Conservation (phyloP, 2,888 invertebrate species). For the Nysson spinosus region DNA sequence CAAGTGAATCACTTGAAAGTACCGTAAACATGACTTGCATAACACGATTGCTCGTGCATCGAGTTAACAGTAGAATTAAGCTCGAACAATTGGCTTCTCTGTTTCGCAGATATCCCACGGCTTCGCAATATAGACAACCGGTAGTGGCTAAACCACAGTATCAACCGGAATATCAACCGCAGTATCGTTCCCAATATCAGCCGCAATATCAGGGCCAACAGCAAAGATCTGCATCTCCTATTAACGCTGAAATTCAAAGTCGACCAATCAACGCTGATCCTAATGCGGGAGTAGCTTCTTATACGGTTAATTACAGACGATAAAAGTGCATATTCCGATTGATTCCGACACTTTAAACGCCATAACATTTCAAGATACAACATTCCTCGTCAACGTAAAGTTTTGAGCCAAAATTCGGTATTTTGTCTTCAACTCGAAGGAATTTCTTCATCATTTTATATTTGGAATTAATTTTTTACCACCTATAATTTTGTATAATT, state of each 20-base stretch:
- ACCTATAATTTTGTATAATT: no score
- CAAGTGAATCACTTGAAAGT: slow-evolving; percentile 68
- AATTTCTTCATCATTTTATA: no score
- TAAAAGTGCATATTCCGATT: slow-evolving; percentile 62
- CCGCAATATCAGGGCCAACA: slow-evolving; percentile 71
- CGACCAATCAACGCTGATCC: slow-evolving; percentile 88
- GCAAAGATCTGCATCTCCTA: slow-evolving; percentile 59
- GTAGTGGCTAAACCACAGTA: slow-evolving; percentile 26
- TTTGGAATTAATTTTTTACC: no score
- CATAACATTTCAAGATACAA: no score
- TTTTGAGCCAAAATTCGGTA: no score
- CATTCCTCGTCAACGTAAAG: no score
- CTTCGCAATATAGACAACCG: slow-evolving; percentile 37
- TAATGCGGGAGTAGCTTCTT: slow-evolving; percentile 83
- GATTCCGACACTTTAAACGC: no score
- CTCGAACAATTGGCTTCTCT: slow-evolving; percentile 11
- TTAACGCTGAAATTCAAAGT: slow-evolving; percentile 71
- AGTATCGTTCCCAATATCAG: slow-evolving; percentile 73
- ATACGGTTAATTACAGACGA: slow-evolving; percentile 86
- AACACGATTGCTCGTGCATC: slow-evolving; percentile 27
- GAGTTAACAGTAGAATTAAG: slow-evolving; percentile 20
- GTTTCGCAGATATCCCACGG: slow-evolving; percentile 43
- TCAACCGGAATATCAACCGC: slow-evolving; percentile 69
- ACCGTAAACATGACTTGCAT: slow-evolving; percentile 51
- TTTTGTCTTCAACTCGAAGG: no score